Conservation (phyloP, 2,888 invertebrate species). For the Campaea margaritaria region DNA sequence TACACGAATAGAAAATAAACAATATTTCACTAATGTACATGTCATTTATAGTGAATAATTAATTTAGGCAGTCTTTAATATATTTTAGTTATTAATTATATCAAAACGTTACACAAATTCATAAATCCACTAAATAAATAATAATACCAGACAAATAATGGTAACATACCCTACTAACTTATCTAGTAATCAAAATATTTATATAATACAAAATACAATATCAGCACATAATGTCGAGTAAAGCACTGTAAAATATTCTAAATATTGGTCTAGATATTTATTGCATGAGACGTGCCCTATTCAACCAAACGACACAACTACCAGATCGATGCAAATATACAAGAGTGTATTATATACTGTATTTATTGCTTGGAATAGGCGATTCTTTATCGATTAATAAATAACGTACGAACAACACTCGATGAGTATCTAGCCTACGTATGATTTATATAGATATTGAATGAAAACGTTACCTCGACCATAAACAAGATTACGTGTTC, state of each 20-base stretch:
- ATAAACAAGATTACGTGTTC: not conserved
- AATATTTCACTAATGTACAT: conserved; percentile 67
- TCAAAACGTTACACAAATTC: conserved; percentile 70
- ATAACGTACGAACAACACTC: conserved; percentile 36
- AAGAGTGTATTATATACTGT: conserved; percentile 52
- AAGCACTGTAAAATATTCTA: conserved; percentile 82
- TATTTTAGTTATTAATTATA: conserved; percentile 76
- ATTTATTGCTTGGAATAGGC: conserved; percentile 47
- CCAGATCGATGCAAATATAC: conserved; percentile 64
- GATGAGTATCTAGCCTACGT: conserved; percentile 40
- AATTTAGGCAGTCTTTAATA: conserved; percentile 84
- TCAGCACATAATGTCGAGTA: conserved; percentile 75
- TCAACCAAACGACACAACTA: conserved; percentile 56
- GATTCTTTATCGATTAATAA: conserved; percentile 30
- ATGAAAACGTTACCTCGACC: conserved; percentile 14
- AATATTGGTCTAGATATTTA: conserved; percentile 84
- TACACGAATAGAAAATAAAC: conserved; percentile 55
- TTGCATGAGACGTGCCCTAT: conserved; percentile 70
- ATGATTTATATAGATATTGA: conserved; percentile 31
- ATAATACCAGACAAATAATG: conserved; percentile 77
- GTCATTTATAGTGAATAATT: conserved; percentile 77
- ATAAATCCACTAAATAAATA: conserved; percentile 75
- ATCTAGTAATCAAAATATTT: conserved; percentile 69
- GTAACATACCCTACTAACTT: conserved; percentile 77
- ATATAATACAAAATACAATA: conserved; percentile 69